phyloP scores from a whole-genome alignment of 2,797 vertebrate species.

The Mormyrops boulengeri region DNA sequence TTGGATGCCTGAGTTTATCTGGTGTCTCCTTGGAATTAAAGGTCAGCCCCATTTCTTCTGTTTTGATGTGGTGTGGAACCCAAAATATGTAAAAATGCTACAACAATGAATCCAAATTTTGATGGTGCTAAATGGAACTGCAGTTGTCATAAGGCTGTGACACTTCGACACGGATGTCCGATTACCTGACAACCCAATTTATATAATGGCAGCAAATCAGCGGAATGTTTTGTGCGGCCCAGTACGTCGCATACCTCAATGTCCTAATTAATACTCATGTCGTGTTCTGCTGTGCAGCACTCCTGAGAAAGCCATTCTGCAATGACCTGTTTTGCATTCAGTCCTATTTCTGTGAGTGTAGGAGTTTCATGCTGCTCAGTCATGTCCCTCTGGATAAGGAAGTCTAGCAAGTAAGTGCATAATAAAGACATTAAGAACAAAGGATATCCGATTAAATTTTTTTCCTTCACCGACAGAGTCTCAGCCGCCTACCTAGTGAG shows the following conservation, averaged over 20 bases:
- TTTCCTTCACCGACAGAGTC: not conserved
- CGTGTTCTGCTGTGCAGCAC: not conserved
- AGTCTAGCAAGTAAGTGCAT: not conserved
- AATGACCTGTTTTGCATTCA: not conserved
- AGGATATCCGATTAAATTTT: not conserved
- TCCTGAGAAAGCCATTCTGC: not conserved
- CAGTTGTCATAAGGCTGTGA: not conserved
- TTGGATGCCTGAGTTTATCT: not conserved
- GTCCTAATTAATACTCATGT: not conserved
- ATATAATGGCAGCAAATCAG: not conserved
- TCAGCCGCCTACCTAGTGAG: not conserved
- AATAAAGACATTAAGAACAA: not conserved
- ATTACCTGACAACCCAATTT: not conserved
- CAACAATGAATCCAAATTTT: not conserved
- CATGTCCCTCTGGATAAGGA: not conserved
- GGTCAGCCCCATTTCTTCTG: not conserved
- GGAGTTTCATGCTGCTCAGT: not conserved
- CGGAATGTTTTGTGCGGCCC: not conserved
- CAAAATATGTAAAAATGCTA: not conserved
- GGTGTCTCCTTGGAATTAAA: not conserved
- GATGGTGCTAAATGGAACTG: not conserved
- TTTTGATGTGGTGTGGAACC: not conserved
- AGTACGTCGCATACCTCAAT: not conserved
- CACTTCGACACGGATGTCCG: not conserved
- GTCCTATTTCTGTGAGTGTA: slow-evolving; percentile 1